These are phyloP conservation scores for Bhutanitis thaidina DNA, from an alignment of 2,888 invertebrate genomes.

Conservation along the genomic window DNA sequence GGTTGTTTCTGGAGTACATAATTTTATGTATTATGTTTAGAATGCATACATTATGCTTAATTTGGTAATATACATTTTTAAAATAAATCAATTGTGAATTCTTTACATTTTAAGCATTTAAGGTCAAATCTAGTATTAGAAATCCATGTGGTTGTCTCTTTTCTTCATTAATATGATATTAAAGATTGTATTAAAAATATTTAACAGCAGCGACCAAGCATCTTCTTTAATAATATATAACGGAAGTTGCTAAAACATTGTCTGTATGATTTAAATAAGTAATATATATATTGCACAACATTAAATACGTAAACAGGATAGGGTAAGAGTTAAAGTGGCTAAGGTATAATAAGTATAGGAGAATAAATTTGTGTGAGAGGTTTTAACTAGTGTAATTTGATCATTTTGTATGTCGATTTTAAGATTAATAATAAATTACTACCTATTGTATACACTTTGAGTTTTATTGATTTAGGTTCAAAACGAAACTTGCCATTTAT, in stretches of 20 bases:
- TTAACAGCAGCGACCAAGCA: no score
- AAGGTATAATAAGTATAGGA: not conserved
- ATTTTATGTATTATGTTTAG: no score
- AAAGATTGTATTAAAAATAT: no score
- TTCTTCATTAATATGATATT: no score
- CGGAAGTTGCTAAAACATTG: constrained; percentile 10
- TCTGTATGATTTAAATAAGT: not conserved
- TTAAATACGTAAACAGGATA: constrained; percentile 24
- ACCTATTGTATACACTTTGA: constrained; percentile 30
- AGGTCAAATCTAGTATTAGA: no score
- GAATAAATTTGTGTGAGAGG: constrained; percentile 11
- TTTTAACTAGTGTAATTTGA: constrained; percentile 30
- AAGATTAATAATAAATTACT: constrained; percentile 39
- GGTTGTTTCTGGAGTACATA: no score
- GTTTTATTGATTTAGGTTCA: constrained; percentile 31
- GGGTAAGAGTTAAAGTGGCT: constrained; percentile 20
- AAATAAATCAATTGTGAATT: no score
- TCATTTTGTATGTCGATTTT: constrained; percentile 44
- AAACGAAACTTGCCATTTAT: not conserved
- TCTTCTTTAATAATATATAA: no score
- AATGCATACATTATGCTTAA: no score
- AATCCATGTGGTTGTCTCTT: no score
- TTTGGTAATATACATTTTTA: no score
- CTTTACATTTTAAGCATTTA: no score
- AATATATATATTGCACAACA: constrained; percentile 22